Evolutionary conservation across 64 coral and sea anemone genomes (phyloP).

Genomic region (Hydrozoanthus tunicans): DNA sequence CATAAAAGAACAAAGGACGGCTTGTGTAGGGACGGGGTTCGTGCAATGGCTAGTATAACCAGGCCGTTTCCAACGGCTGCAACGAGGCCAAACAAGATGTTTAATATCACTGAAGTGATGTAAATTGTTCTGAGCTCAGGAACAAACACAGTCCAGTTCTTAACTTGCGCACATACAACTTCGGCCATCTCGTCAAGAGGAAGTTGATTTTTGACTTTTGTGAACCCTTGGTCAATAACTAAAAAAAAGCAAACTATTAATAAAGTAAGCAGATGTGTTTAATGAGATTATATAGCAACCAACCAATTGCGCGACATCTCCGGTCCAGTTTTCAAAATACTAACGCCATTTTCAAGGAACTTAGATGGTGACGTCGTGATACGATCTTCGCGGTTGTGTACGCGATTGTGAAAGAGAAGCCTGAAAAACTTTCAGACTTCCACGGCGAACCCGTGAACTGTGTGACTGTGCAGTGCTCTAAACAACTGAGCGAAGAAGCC

Average conservation of each 20-base stretch:
- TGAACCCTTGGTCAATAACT: neutral
- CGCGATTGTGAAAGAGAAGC: too few relatives aligned
- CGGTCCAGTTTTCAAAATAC: too few relatives aligned
- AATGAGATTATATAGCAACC: too few relatives aligned
- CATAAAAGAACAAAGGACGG: slow-evolving; percentile 42
- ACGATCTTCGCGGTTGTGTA: too few relatives aligned
- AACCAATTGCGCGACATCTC: too few relatives aligned
- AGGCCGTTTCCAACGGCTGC: slow-evolving; percentile 31
- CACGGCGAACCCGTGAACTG: too few relatives aligned
- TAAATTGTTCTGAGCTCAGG: neutral
- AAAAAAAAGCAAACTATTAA: neutral
- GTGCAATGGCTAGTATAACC: slow-evolving; percentile 24
- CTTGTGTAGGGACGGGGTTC: slow-evolving; percentile 35
- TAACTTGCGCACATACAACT: neutral
- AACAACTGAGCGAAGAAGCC: too few relatives aligned
- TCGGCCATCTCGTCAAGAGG: neutral
- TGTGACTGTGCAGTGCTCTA: too few relatives aligned
- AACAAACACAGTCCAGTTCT: neutral
- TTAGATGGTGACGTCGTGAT: too few relatives aligned
- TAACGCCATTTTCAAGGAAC: too few relatives aligned
- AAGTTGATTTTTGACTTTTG: neutral
- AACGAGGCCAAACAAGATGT: slow-evolving; percentile 35
- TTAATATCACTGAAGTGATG: neutral
- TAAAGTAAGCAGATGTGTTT: neutral
- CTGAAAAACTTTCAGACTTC: too few relatives aligned